Evolutionary conservation across 2,888 invertebrate genomes (phyloP).

Genomic region (Orthosia cruda): DNA sequence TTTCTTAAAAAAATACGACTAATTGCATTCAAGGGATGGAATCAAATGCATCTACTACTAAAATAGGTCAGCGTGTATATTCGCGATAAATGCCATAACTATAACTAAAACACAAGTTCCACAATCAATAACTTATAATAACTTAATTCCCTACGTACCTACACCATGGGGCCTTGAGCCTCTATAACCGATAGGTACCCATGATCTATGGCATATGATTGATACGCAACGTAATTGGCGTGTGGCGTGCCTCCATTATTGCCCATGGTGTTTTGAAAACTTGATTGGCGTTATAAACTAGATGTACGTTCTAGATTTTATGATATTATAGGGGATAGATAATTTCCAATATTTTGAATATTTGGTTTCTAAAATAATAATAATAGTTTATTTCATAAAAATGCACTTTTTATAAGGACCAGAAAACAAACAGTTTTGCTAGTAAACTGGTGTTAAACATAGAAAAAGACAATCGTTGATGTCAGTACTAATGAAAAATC

Average conservation of each 20-base stretch:
- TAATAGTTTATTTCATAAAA: no score
- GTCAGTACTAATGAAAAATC: no score
- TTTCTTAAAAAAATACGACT: no score
- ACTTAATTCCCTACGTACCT: conserved; percentile 27
- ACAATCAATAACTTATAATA: conserved; percentile 27
- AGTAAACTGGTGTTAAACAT: no score
- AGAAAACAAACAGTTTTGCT: no score
- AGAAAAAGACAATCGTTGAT: no score
- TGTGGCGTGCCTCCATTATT: conserved; percentile 19
- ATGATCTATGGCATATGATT: conserved; percentile 44
- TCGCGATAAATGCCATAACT: neutral
- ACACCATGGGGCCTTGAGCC: conserved; percentile 37
- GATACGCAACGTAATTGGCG: conserved; percentile 25
- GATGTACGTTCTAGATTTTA: neutral
- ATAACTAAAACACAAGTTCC: neutral
- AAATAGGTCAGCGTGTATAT: no score
- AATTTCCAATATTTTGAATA: no score
- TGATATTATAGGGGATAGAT: neutral
- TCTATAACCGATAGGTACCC: neutral
- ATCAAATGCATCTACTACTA: no score
- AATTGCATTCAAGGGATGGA: no score
- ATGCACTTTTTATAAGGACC: no score
- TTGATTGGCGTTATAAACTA: conserved; percentile 3
- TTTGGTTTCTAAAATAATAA: no score
- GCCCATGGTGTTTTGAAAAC: neutral